Evolutionary conservation across 2,797 vertebrate genomes (phyloP).

Genomic region (Vireo griseus): DNA sequence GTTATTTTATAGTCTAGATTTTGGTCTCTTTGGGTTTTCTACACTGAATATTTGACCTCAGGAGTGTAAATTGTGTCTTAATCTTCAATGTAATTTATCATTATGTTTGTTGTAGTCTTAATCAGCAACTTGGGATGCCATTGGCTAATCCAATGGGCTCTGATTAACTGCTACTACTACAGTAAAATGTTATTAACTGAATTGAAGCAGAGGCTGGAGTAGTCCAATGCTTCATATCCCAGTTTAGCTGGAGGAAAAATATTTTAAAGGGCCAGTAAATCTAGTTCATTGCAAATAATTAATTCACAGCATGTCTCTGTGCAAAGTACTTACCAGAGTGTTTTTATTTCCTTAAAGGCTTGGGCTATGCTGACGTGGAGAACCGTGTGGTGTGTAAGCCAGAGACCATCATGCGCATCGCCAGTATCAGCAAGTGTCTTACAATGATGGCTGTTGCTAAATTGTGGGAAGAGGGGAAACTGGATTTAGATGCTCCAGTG

Average conservation of each 20-base stretch:
- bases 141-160: not conserved
- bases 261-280: not conserved
- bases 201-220: not conserved
- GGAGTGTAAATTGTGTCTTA: not conserved
- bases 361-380: conserved; percentile 94
- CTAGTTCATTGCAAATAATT: not conserved
- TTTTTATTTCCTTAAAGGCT: conserved; percentile 69
- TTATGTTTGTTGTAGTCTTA: not conserved
- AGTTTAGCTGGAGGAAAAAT: not conserved
- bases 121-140: not conserved
- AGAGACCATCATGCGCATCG: conserved; percentile 91
- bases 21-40: not conserved
- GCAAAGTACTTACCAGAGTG: not conserved
- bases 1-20: not conserved
- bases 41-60: not conserved
- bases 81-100: not conserved
- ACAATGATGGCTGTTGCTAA: conserved; percentile 89
- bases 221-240: not conserved
- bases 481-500: conserved; percentile 90
- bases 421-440: conserved; percentile 96
- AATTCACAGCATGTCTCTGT: not conserved
- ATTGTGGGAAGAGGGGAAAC: conserved; percentile 88
- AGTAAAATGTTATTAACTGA: not conserved
- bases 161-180: not conserved
- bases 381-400: conserved; percentile 87